Evolutionary conservation across 2,113 vertebrate genomes (phyloP).

Genomic region (Coregonus clupeaformis): DNA sequence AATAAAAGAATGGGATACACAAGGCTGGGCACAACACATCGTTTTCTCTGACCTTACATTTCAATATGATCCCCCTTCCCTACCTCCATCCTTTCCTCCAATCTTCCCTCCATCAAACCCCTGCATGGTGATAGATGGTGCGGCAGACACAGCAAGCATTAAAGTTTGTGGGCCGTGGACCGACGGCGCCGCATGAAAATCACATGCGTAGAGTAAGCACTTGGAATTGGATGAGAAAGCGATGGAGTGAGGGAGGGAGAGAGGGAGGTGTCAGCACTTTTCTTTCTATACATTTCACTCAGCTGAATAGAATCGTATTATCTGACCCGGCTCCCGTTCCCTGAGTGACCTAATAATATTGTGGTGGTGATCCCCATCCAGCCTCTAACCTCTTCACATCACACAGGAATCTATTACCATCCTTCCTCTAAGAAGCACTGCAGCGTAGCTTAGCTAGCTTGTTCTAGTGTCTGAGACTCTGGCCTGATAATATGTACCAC

Average conservation of each 20-base stretch:
- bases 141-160: constrained; percentile 51
- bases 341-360: constrained; percentile 73
- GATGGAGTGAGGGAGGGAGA: neutral
- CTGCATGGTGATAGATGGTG: constrained; percentile 64
- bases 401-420: constrained; percentile 51
- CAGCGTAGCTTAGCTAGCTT: neutral
- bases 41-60: constrained; percentile 70
- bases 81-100: constrained; percentile 11
- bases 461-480: neutral
- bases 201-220: constrained; percentile 42
- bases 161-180: constrained; percentile 76
- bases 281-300: constrained; percentile 65
- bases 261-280: constrained; percentile 70
- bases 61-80: constrained; percentile 50
- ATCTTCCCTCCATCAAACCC: constrained; percentile 18
- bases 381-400: constrained; percentile 62
- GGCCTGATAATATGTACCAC: constrained; percentile 3
- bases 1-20: constrained; percentile 61
- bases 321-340: constrained; percentile 63
- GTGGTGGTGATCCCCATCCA: constrained; percentile 64
- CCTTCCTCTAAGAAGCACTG: constrained; percentile 30
- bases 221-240: constrained; percentile 60
- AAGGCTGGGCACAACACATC: constrained; percentile 52
- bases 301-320: constrained; percentile 71
- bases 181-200: constrained; percentile 70